These are phyloP conservation scores for Cecidostiba fungosa DNA, from an alignment of 2,888 invertebrate genomes.

Conservation along the genomic window DNA sequence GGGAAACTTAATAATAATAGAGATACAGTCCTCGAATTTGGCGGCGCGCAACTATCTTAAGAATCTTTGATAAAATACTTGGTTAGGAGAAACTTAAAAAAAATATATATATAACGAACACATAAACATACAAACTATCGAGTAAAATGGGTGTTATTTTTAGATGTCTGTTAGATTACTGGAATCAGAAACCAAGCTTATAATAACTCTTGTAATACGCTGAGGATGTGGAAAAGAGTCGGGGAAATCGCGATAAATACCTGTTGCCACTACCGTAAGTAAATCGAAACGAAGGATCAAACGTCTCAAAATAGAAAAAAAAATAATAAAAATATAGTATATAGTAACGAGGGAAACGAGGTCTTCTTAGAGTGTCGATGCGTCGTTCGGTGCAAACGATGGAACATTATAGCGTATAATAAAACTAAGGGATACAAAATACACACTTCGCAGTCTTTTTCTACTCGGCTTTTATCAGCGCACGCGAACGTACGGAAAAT, in stretches of 20 bases:
- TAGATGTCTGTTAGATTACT: conserved; percentile 80
- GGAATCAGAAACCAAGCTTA: conserved; percentile 77
- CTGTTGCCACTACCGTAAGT: conserved; percentile 53
- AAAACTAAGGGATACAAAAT: conserved; percentile 32
- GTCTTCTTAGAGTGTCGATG: conserved; percentile 41
- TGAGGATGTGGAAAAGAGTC: conserved; percentile 54
- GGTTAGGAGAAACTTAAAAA: conserved; percentile 13
- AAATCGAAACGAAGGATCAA: conserved; percentile 72
- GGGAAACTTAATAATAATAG: conserved; percentile 31
- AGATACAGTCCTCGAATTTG: conserved; percentile 64
- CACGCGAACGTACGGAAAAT: conserved; percentile 53
- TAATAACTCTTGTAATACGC: conserved; percentile 64
- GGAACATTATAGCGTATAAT: conserved; percentile 13
- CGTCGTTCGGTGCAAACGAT: conserved; percentile 35
- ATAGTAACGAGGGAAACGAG: conserved; percentile 71
- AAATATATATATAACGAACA: conserved; percentile 50
- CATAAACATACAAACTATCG: conserved; percentile 73
- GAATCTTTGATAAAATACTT: conserved; percentile 68
- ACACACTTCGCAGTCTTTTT: conserved; percentile 61
- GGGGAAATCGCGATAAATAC: conserved; percentile 66
- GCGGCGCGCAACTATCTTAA: conserved; percentile 70
- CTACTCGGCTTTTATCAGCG: conserved; percentile 64
- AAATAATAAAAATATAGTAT: conserved; percentile 41
- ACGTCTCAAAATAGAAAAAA: conserved; percentile 66
- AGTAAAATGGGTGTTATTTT: conserved; percentile 80